These are phyloP conservation scores for Acholoe squamosa DNA, from an alignment of 2,888 invertebrate genomes.

Conservation along the genomic window DNA sequence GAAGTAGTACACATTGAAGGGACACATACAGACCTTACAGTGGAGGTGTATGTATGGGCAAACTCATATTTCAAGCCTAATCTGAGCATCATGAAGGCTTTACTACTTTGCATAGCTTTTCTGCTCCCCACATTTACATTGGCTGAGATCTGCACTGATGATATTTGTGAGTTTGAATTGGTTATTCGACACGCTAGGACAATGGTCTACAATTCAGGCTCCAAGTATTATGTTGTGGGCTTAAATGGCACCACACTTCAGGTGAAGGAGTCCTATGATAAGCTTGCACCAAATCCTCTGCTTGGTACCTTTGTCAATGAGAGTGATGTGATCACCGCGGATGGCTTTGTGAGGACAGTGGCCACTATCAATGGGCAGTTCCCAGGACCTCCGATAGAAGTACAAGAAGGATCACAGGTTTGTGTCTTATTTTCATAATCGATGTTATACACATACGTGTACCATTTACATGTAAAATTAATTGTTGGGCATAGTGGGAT, in stretches of 20 bases:
- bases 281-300: neutral
- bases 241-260: conserved; percentile 54
- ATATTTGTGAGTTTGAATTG: conserved; percentile 32
- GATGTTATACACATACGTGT: no score
- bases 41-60: no score
- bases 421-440: no score
- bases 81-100: no score
- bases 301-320: conserved; percentile 2
- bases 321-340: conserved; percentile 85
- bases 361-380: conserved; percentile 92
- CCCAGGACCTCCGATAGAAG: conserved; percentile 94
- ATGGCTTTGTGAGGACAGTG: conserved; percentile 90
- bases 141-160: conserved; percentile 5
- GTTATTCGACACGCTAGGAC: conserved; percentile 25
- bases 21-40: no score
- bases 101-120: neutral
- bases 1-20: no score
- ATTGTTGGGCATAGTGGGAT: no score
- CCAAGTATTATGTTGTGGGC: conserved; percentile 6
- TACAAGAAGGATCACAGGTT: conserved; percentile 78
- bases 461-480: no score
- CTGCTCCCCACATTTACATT: neutral
- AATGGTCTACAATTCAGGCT: neutral
- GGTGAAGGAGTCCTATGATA: neutral
- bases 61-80: no score